Conservation (phyloP, 2,888 invertebrate genomes). For the Apeira syringaria region DNA sequence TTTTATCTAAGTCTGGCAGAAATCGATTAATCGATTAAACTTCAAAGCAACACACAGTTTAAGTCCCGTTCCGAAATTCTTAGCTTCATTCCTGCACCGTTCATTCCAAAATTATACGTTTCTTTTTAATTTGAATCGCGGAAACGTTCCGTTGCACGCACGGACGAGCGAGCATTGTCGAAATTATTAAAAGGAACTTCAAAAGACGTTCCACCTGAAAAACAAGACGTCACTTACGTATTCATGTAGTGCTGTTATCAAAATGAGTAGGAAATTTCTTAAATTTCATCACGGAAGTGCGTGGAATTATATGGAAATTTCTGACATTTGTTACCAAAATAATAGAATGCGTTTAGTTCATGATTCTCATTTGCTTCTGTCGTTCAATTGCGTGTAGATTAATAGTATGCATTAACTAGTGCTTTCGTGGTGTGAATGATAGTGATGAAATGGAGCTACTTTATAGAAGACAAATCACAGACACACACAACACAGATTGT, state of each 20-base stretch:
- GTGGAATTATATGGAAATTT: constrained; percentile 10
- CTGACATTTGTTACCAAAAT: not conserved
- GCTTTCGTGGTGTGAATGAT: too few relatives aligned
- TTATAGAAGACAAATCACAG: too few relatives aligned
- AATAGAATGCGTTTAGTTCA: not conserved
- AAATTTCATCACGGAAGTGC: constrained; percentile 9
- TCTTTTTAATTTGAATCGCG: constrained; percentile 6
- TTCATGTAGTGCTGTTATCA: constrained; percentile 10
- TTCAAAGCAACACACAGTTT: too few relatives aligned
- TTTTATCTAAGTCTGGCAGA: too few relatives aligned
- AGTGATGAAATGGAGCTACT: too few relatives aligned
- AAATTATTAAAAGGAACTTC: constrained; percentile 8
- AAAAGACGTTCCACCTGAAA: constrained; percentile 10
- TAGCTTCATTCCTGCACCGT: too few relatives aligned
- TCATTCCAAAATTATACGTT: not conserved
- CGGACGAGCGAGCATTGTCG: constrained; percentile 9
- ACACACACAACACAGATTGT: too few relatives aligned
- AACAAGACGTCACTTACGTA: constrained; percentile 3
- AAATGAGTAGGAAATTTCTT: constrained; percentile 6
- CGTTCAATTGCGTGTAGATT: too few relatives aligned
- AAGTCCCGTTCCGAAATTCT: too few relatives aligned
- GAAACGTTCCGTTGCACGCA: constrained; percentile 9
- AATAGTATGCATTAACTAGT: too few relatives aligned
- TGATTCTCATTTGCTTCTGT: not conserved
- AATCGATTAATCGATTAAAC: too few relatives aligned